Evolutionary conservation across 1,140 invertebrate species (phyloP).

Genomic region (Pseudobourletiella spinata): DNA sequence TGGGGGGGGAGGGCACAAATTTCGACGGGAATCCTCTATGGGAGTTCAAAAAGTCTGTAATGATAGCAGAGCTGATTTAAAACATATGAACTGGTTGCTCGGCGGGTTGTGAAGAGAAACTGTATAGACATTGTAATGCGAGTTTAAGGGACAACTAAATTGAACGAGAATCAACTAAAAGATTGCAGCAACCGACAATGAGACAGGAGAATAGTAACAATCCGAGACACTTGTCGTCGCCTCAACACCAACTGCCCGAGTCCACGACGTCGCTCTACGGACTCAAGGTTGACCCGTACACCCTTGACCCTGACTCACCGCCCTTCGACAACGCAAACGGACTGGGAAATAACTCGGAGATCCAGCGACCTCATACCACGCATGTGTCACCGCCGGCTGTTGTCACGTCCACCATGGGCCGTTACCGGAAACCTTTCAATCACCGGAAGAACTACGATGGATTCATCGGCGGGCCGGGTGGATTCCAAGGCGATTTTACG

Average conservation of each 20-base stretch:
- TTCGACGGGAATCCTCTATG: too few relatives aligned
- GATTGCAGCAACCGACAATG: constrained; percentile 12
- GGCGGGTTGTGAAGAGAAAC: too few relatives aligned
- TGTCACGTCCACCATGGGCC: constrained; percentile 25
- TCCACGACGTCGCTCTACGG: constrained; percentile 32
- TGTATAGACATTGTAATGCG: too few relatives aligned
- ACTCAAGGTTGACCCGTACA: constrained; percentile 33
- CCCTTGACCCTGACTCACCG: constrained; percentile 26
- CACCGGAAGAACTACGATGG: constrained; percentile 11
- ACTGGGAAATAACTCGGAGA: constrained; percentile 3
- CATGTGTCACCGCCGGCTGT: constrained; percentile 29
- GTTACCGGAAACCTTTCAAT: constrained; percentile 6
- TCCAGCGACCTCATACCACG: constrained; percentile 26
- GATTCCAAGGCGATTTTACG: background rate
- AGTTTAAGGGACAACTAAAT: too few relatives aligned
- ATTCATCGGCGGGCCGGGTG: background rate
- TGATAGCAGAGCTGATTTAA: too few relatives aligned
- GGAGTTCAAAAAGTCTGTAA: too few relatives aligned
- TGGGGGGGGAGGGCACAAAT: too few relatives aligned
- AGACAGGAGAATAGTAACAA: constrained; percentile 8
- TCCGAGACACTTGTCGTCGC: constrained; percentile 19
- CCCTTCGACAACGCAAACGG: constrained; percentile 17
- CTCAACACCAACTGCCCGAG: constrained; percentile 32
- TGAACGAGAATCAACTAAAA: background rate
- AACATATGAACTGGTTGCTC: too few relatives aligned